Base-by-base conservation (phyloP, 2,113 vertebrate genomes). In the Microcebus ravelobensis region DNA sequence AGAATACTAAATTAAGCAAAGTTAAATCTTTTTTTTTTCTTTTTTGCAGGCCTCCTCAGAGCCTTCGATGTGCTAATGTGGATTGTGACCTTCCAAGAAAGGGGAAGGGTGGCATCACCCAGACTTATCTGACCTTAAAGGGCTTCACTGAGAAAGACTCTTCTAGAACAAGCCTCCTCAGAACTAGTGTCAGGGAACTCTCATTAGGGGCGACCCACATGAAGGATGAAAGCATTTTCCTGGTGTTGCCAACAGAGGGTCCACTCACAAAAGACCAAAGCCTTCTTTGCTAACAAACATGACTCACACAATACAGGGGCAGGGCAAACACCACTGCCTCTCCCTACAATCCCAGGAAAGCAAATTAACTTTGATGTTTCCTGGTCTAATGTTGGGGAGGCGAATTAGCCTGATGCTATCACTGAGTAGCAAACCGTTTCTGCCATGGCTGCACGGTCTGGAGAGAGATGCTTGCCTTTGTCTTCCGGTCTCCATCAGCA, bases 321-420 rank as follows among this genome's bases (percentile, higher is more conserved):
- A 50, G 45, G 59, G 34, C 20, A 9, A 65, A 76, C 9, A 31
- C 23, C 13, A 5, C 18, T 20, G 65, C 21, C 29, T 61, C 74
- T 89, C 36, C 70, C 15, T 57, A 12, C 5, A 13, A 42, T n/a
- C 25, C 67, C 8, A 48, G 59, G 39, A 77, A 87, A 81, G 36
- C 45, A 63, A 90, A 91, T 88, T 55, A 71, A 81, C 91, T 85
- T 59, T 50, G 13, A 18, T 82, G 50, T 73, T 81, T 87, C 77
- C 95, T 55, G 45, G 52, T 82, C 77, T 77, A 34, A 61, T 83
- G 39, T 27, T 34, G 11, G 45, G 55, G 48, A 74, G 21, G 48
- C 17, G 76, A 73, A 87, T 87, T 7, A 71, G 59, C 34, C 5
- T 83, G 55, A 50, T 82, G 52, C 31, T 92, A 25, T 80, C 90